These are phyloP conservation scores for Fragum whitleyi DNA, from an alignment of 2,888 invertebrate species.

Conservation along the genomic window DNA sequence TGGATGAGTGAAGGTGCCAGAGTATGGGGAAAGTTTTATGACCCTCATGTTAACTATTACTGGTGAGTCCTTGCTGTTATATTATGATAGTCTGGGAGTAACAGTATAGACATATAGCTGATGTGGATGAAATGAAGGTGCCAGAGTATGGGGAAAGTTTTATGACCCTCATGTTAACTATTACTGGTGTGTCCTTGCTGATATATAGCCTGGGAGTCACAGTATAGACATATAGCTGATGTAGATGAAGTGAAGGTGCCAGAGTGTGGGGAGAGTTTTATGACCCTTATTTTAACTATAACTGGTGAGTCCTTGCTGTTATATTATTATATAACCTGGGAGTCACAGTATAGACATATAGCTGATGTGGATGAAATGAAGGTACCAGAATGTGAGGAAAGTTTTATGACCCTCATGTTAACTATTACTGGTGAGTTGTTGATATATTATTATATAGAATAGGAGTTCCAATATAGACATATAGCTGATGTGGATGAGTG, in stretches of 20 bases:
- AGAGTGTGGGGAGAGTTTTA: slow-evolving; percentile 94
- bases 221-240: too few species aligned
- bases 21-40: slow-evolving; percentile 95
- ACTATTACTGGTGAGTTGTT: slow-evolving; percentile 90
- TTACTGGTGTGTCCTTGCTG: slow-evolving; percentile 87
- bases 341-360: too few species aligned
- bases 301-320: slow-evolving; percentile 86
- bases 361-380: too few species aligned
- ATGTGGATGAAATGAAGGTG: slow-evolving; percentile 87
- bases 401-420: slow-evolving; percentile 92
- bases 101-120: slow-evolving; percentile 85
- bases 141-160: slow-evolving; percentile 96
- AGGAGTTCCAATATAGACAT: too few species aligned
- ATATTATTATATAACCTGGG: too few species aligned
- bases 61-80: too few species aligned
- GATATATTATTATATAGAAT: too few species aligned
- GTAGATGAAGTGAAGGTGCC: too few species aligned
- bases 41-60: slow-evolving; percentile 94
- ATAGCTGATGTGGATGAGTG: too few species aligned
- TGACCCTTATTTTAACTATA: slow-evolving; percentile 93
- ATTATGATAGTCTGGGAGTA: slow-evolving; percentile 90
- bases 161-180: slow-evolving; percentile 92
- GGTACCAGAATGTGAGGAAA: slow-evolving; percentile 95
- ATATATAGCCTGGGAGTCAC: too few species aligned
- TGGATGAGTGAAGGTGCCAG: too few species aligned